A percentile compares a stretch with the other conserved stretches of the same genome.
phyloP scores from a whole-genome alignment of 2,888 invertebrate species.

The Periphyllus acericola region DNA sequence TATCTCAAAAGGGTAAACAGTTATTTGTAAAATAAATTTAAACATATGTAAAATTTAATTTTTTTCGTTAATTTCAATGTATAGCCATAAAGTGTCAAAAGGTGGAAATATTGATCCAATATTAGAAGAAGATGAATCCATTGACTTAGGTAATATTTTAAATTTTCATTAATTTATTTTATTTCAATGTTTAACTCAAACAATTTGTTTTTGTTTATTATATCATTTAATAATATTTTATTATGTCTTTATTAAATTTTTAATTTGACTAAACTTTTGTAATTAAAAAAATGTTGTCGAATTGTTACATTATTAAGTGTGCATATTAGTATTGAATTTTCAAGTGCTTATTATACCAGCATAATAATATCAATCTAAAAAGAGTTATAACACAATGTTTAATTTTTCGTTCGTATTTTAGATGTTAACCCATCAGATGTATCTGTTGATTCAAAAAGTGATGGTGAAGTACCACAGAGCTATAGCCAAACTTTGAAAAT shows the following conservation, averaged over 20 bases:
- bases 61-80: neutral
- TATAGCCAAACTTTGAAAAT: slow-evolving; percentile 8
- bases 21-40: too few relatives aligned
- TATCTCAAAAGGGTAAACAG: slow-evolving; percentile 30
- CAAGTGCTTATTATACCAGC: neutral
- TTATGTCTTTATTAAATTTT: too few relatives aligned
- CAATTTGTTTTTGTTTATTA: too few relatives aligned
- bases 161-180: too few relatives aligned
- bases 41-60: neutral
- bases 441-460: neutral
- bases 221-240: too few relatives aligned
- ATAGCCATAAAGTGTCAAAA: slow-evolving; percentile 43
- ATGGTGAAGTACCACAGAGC: neutral
- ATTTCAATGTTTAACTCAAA: too few relatives aligned
- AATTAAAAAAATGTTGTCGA: too few relatives aligned
- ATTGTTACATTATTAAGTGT: neutral
- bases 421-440: slow-evolving; percentile 19
- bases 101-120: slow-evolving; percentile 51
- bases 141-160: slow-evolving; percentile 45
- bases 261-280: neutral
- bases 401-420: neutral
- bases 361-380: neutral
- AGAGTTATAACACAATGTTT: neutral
- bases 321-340: neutral
- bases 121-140: slow-evolving; percentile 45